A percentile compares a stretch with the other conserved stretches of the same genome.
Conservation (phyloP, 2,113 vertebrate species). For the Phalacrocorax aristotelis region DNA sequence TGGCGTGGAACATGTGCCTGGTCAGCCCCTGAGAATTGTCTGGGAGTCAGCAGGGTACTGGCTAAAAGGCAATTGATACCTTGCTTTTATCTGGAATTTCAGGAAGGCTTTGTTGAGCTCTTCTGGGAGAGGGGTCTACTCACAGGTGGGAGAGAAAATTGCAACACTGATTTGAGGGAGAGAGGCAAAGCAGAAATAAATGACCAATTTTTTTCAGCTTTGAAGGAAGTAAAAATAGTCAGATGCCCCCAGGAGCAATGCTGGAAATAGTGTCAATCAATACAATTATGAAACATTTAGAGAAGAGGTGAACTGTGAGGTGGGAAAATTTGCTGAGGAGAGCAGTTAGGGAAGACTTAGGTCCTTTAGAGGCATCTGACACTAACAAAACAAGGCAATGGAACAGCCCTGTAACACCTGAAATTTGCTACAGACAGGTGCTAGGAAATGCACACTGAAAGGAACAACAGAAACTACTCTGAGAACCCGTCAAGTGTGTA, state of each 20-base stretch:
- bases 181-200: constrained; percentile 36
- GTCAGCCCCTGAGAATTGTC: not conserved
- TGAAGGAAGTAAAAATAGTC: constrained; percentile 34
- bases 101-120: not conserved
- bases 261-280: constrained; percentile 23
- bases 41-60: not conserved
- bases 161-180: constrained; percentile 19
- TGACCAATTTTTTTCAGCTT: not conserved
- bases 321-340: not conserved
- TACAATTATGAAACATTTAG: not conserved
- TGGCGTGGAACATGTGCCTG: not conserved
- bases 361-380: not conserved
- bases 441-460: not conserved
- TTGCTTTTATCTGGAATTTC: not conserved
- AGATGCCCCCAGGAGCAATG: not conserved
- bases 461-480: constrained; percentile 1
- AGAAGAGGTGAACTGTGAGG: constrained; percentile 4
- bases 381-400: not conserved
- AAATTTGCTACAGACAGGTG: constrained; percentile 1
- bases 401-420: not conserved
- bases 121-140: not conserved
- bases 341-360: not conserved
- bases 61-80: not conserved
- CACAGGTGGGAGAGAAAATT: constrained; percentile 2
- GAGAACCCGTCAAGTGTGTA: not conserved